phyloP scores from a whole-genome alignment of 2,113 vertebrate species.

The Ceyx margarethae region DNA sequence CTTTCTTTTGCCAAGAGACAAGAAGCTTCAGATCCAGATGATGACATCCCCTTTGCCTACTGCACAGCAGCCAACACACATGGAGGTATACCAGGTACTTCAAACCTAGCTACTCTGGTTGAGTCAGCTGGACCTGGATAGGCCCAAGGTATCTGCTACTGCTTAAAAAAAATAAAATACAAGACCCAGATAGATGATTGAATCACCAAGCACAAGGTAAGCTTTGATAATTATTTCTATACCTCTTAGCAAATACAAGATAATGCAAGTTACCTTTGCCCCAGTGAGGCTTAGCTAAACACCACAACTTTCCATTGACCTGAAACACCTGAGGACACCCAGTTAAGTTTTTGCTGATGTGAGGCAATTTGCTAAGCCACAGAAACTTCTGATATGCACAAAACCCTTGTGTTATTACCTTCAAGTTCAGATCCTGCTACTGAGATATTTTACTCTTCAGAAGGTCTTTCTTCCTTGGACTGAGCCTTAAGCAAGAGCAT shows the following conservation, averaged over 20 bases:
- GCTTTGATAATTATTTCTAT: not conserved
- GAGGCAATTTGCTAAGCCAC: not conserved
- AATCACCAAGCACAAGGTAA: not conserved
- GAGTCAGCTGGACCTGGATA: not conserved
- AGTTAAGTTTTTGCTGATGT: not conserved
- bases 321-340: not conserved
- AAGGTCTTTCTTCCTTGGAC: not conserved
- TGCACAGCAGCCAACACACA: rapidly evolving
- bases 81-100: not conserved
- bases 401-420: not conserved
- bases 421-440: not conserved
- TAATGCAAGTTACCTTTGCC: not conserved
- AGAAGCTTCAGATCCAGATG: not conserved
- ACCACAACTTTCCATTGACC: not conserved
- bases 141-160: not conserved
- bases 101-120: not conserved
- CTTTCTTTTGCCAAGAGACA: not conserved
- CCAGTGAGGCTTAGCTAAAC: not conserved
- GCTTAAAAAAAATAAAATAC: not conserved
- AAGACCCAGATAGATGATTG: not conserved
- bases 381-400: not conserved
- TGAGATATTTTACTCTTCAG: not conserved
- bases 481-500: not conserved
- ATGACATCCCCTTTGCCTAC: not conserved
- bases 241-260: not conserved